Evolutionary conservation across 2,797 vertebrate genomes (phyloP).

Genomic region (Pantherophis vulpinus): DNA sequence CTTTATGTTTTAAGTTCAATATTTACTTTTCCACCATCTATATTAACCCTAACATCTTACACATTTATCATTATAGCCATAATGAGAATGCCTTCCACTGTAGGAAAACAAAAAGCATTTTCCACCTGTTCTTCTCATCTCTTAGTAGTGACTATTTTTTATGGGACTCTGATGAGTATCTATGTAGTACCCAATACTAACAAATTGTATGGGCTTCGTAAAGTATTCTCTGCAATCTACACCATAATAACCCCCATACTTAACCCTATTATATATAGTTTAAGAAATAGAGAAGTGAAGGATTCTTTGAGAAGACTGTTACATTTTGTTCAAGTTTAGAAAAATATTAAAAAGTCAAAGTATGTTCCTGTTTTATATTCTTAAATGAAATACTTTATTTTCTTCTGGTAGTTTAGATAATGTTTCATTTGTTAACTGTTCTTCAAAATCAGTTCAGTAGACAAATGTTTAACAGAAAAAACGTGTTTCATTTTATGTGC

Average conservation of each 20-base stretch:
- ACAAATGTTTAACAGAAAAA: not conserved
- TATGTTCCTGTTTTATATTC: not conserved
- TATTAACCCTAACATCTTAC: constrained; percentile 26
- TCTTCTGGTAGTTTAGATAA: not conserved
- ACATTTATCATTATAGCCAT: constrained; percentile 32
- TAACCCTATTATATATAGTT: not conserved
- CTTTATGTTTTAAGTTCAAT: constrained; percentile 33
- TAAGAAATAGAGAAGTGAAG: not conserved
- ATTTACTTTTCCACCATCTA: constrained; percentile 24
- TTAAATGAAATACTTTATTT: not conserved
- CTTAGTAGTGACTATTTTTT: not conserved
- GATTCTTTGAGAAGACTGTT: not conserved
- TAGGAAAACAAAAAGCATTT: constrained; percentile 1
- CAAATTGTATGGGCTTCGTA: not conserved
- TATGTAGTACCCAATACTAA: not conserved
- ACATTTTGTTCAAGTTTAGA: not conserved
- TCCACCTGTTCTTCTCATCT: not conserved
- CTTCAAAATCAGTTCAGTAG: not conserved
- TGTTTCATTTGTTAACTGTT: not conserved
- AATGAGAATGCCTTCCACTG: constrained; percentile 20
- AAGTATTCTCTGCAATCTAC: not conserved
- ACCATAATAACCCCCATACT: not conserved
- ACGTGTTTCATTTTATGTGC: not conserved
- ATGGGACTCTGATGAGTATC: not conserved
- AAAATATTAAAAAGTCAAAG: not conserved